A percentile compares a stretch with the other conserved stretches of the same genome.
Conservation (phyloP, 1,140 invertebrate species). For the Phocides pigmalion region DNA sequence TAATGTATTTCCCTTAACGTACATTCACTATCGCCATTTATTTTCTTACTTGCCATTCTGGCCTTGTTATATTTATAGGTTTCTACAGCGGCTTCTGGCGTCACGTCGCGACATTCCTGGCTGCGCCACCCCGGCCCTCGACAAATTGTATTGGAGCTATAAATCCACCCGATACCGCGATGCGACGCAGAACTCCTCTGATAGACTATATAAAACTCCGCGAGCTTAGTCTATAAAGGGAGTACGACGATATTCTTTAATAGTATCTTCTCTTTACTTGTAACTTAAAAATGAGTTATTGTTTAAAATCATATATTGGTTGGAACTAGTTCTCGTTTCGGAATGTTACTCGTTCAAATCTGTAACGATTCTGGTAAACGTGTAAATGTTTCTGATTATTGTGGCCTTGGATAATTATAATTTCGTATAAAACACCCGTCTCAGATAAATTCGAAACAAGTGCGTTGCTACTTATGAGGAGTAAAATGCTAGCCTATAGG, state of each 20-base stretch:
- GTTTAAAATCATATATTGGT: too few relatives aligned
- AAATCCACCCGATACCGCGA: conserved; percentile 43
- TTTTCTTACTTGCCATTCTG: not conserved
- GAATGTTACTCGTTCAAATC: too few relatives aligned
- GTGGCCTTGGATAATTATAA: too few relatives aligned
- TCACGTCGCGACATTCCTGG: conserved; percentile 20
- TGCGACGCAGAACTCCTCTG: conserved; percentile 21
- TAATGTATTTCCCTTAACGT: not conserved
- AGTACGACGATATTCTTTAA: not conserved
- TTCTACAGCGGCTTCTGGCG: not conserved
- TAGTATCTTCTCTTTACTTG: not conserved
- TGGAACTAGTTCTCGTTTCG: too few relatives aligned
- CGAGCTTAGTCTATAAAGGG: not conserved
- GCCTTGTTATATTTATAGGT: not conserved
- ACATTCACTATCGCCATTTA: not conserved
- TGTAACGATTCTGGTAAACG: too few relatives aligned
- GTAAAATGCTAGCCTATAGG: too few relatives aligned
- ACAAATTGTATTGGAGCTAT: conserved; percentile 51
- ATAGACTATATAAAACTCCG: conserved; percentile 16
- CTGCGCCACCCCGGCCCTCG: conserved; percentile 6
- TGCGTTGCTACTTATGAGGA: too few relatives aligned
- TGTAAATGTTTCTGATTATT: too few relatives aligned
- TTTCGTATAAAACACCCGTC: too few relatives aligned
- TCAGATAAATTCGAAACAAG: too few relatives aligned
- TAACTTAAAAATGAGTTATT: not conserved